Evolutionary conservation across 2,113 vertebrate genomes (phyloP).

Genomic region (Cynopterus brachyotis): DNA sequence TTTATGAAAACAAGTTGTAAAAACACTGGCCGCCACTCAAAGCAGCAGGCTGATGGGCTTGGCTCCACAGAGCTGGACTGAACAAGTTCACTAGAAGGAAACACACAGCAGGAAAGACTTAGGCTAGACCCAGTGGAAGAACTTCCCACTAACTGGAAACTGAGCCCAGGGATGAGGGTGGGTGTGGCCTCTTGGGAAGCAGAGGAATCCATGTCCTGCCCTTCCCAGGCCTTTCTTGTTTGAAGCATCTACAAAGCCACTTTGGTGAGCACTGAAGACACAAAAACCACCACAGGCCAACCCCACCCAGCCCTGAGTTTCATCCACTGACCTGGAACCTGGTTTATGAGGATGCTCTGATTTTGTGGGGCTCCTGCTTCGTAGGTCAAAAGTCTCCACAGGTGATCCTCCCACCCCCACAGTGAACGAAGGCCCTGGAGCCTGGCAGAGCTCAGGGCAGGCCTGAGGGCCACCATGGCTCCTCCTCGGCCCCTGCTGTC

Average conservation of each 20-base stretch:
- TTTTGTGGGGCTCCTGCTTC: not conserved
- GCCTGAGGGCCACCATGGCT: not conserved
- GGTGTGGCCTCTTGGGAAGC: not conserved
- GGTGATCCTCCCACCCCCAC: not conserved
- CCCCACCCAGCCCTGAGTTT: not conserved
- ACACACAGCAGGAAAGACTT: constrained; percentile 10
- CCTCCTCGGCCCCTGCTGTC: no score
- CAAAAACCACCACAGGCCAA: not conserved
- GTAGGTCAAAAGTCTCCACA: not conserved
- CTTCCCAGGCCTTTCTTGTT: not conserved
- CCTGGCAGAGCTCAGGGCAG: not conserved
- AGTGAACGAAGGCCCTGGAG: not conserved
- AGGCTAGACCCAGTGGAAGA: constrained; percentile 48
- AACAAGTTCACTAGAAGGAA: constrained; percentile 46
- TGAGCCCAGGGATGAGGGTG: not conserved
- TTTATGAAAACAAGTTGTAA: constrained; percentile 78
- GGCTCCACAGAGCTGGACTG: not conserved
- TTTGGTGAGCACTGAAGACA: not conserved
- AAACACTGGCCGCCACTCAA: constrained; percentile 52
- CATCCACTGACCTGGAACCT: not conserved
- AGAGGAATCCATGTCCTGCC: not conserved
- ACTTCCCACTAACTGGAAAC: not conserved
- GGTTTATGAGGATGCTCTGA: not conserved
- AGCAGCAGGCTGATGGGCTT: not conserved
- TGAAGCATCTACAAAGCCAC: not conserved